Evolutionary conservation across 2,113 vertebrate species (phyloP).

Genomic region (Corythornis vintsioides): DNA sequence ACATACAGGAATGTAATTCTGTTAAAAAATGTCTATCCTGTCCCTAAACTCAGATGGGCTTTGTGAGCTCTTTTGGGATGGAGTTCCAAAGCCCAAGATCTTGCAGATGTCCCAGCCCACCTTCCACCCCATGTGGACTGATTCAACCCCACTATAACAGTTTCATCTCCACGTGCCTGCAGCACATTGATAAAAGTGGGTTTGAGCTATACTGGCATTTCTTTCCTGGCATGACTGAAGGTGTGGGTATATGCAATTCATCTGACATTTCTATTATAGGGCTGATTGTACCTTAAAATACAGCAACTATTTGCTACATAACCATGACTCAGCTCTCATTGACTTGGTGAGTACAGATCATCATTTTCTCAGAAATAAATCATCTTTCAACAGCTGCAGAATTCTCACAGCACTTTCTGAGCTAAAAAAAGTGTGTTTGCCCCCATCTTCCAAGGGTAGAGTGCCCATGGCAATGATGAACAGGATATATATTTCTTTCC

Average conservation of each 20-base stretch:
- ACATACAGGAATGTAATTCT: background rate
- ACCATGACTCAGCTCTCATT: constrained; percentile 26
- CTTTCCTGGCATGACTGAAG: background rate
- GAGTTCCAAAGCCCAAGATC: background rate
- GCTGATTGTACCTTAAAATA: background rate
- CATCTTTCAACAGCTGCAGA: background rate
- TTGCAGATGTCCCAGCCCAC: background rate
- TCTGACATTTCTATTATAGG: background rate
- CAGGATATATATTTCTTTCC: background rate
- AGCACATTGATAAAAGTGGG: background rate
- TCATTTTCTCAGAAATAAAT: constrained; percentile 1
- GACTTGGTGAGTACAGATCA: background rate
- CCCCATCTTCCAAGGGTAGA: background rate
- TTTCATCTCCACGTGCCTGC: background rate
- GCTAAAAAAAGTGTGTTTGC: background rate
- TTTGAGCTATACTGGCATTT: background rate
- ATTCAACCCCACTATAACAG: background rate
- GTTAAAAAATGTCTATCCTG: background rate
- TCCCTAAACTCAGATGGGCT: background rate
- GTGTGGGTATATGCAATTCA: background rate
- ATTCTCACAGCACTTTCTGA: background rate
- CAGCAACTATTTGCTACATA: constrained; percentile 12
- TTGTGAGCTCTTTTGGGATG: background rate
- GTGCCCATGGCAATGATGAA: background rate
- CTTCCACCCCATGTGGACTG: background rate